Conservation (phyloP, 2,113 vertebrate species). For the Nothoprocta pentlandii region DNA sequence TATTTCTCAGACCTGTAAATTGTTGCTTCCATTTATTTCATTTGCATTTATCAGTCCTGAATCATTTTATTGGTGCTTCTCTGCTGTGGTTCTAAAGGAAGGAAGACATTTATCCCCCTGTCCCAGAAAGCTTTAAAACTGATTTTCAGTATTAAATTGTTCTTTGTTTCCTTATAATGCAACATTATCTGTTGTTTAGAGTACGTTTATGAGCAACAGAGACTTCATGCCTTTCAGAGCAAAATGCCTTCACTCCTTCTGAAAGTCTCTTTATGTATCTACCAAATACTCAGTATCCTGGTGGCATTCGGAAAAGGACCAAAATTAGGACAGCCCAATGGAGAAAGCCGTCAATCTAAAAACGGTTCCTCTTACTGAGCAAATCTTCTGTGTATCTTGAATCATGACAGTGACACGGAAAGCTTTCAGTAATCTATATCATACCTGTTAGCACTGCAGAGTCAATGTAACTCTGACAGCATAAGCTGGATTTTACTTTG, state of each 20-base stretch:
- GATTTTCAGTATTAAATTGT: not conserved
- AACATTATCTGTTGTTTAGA: constrained; percentile 18
- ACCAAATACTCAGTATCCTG: not conserved
- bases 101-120: not conserved
- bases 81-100: constrained; percentile 16
- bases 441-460: not conserved
- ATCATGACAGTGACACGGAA: not conserved
- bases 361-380: constrained; percentile 53
- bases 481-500: not conserved
- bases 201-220: not conserved
- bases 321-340: not conserved
- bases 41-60: constrained; percentile 41
- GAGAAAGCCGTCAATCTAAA: not conserved
- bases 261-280: constrained; percentile 7
- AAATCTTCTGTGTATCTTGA: constrained; percentile 21
- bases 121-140: constrained; percentile 26
- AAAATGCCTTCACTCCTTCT: not conserved
- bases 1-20: constrained; percentile 14
- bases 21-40: constrained; percentile 37
- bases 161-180: constrained; percentile 58
- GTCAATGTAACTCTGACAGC: not conserved
- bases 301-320: not conserved
- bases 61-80: constrained; percentile 38
- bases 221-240: not conserved
- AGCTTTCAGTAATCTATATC: constrained; percentile 12